A percentile compares a stretch with the other conserved stretches of the same genome.
phyloP scores from a whole-genome alignment of 2,113 vertebrate genomes.

The Gambusia holbrooki region DNA sequence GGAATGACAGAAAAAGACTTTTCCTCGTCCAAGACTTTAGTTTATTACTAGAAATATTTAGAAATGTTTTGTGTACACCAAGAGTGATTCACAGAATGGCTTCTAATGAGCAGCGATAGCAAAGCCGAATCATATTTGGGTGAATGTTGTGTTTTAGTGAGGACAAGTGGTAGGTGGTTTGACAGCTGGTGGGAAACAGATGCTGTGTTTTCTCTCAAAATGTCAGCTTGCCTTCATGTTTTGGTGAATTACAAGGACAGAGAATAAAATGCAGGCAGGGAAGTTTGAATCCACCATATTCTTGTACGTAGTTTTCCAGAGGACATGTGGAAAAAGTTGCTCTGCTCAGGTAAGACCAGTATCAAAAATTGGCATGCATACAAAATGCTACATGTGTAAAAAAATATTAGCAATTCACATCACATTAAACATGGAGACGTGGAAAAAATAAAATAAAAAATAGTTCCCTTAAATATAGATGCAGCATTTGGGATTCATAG shows the following conservation, averaged over 20 bases:
- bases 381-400: neutral
- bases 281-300: neutral
- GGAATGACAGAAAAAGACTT: constrained; percentile 60
- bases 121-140: constrained; percentile 22
- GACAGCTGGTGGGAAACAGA: constrained; percentile 45
- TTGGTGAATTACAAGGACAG: constrained; percentile 17
- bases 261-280: neutral
- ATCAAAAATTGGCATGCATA: neutral
- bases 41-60: constrained; percentile 39
- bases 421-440: neutral
- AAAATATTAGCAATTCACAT: too few species aligned
- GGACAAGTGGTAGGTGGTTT: constrained; percentile 48
- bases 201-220: constrained; percentile 17
- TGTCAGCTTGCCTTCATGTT: constrained; percentile 17
- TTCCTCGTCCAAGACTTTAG: constrained; percentile 32
- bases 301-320: neutral
- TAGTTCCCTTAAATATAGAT: neutral
- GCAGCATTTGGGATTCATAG: too few species aligned
- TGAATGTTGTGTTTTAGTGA: constrained; percentile 14
- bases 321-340: neutral
- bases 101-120: constrained; percentile 33
- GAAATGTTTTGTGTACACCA: constrained; percentile 40
- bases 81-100: constrained; percentile 4
- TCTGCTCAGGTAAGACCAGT: neutral
- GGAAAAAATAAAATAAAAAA: neutral